Base-by-base conservation (phyloP, 2,888 invertebrate species). In the Epirrhoe alternata region DNA sequence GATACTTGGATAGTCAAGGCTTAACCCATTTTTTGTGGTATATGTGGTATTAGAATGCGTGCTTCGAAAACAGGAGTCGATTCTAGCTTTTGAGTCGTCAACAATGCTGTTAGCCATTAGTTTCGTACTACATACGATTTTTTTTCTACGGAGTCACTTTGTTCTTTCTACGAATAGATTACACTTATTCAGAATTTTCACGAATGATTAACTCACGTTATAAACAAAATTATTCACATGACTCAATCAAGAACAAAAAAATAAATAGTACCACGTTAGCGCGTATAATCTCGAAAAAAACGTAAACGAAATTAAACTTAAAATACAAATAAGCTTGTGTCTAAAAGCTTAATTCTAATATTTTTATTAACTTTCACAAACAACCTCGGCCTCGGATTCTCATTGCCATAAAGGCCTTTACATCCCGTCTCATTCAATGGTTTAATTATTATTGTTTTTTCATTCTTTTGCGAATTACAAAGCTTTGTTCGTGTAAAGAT, bases 391-490 rank as follows among this genome's bases (percentile, higher is more conserved):
- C 72, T 72, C 24, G 24, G 24, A 76, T 76, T 71, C 74, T 72
- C 64, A 52, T 75, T 75, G 71, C 58, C 66, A 73, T 70, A 70
- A 75, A 76, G 71, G 75, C 71, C 72, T 77, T 80, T 75, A 71
- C 68, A 72, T 64, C 68, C 71, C 74, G 69, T 69, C 71, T 70
- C 79, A 79, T 81, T 86, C 81, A 84, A 84, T 85, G 82, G 82
- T 81, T 84, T 87, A 87, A 87, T 89, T 84, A 84, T 88, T 86
- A 83, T 83, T 66, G 66, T 71, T 72, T 84, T 86, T 86, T 84
- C 79, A 77, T 87, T 87, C 81, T 78, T 80, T 85, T 80, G 86
- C 83, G 83, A 85, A 87, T 86, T 86, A 85, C 84, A 80, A 76
- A 78, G 83, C 82, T 80, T 80, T 81, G 85, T 86, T 88, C 78